Evolutionary conservation across 2,888 invertebrate genomes (phyloP).

Genomic region (Melanargia galathea): DNA sequence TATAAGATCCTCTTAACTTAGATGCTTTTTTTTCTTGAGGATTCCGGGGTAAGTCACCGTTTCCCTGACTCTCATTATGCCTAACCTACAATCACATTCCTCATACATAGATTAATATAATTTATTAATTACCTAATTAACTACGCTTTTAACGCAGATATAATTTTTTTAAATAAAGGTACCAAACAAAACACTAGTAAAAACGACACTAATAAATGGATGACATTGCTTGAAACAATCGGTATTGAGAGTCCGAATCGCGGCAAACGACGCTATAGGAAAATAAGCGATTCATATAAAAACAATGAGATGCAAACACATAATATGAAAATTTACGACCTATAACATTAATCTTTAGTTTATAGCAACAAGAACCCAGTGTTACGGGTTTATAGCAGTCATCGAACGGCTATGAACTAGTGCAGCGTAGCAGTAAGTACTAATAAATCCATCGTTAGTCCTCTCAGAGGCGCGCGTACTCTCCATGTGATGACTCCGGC

Average conservation of each 20-base stretch:
- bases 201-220: too few relatives aligned
- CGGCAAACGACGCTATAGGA: background rate
- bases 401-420: background rate
- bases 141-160: too few relatives aligned
- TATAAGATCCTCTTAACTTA: too few relatives aligned
- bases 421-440: background rate
- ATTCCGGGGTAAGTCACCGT: too few relatives aligned
- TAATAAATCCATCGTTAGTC: background rate
- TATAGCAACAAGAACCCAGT: background rate
- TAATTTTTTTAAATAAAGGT: too few relatives aligned
- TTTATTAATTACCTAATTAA: too few relatives aligned
- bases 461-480: conserved; percentile 8
- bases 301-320: background rate
- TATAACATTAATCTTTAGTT: background rate
- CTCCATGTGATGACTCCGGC: conserved; percentile 5
- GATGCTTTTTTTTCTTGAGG: too few relatives aligned
- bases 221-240: background rate
- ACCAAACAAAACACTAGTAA: too few relatives aligned
- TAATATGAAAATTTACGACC: background rate
- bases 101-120: too few relatives aligned
- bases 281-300: background rate
- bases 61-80: too few relatives aligned
- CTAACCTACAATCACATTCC: too few relatives aligned
- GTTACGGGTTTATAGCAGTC: background rate
- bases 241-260: background rate